These are phyloP conservation scores for Melieria omissa DNA, from an alignment of 2,888 invertebrate genomes.

Conservation along the genomic window DNA sequence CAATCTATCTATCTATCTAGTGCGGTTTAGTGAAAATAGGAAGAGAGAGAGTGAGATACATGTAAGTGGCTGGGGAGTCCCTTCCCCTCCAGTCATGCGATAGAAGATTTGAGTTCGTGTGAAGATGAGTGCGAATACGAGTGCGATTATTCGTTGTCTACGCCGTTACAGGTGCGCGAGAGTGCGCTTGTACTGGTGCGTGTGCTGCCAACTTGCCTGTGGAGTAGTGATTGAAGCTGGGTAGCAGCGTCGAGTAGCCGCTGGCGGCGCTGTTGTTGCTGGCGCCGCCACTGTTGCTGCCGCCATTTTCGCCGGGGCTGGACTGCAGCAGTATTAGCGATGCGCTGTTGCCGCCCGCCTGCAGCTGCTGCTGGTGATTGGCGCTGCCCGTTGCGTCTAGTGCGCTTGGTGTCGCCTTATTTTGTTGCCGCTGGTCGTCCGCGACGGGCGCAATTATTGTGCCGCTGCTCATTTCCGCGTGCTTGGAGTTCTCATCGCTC, in stretches of 20 bases:
- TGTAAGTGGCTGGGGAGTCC: too few species aligned
- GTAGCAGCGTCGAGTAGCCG: conserved; percentile 74
- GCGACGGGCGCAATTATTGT: too few species aligned
- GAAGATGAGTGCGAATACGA: too few species aligned
- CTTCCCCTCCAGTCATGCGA: too few species aligned
- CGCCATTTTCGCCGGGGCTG: conserved; percentile 50
- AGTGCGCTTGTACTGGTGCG: too few species aligned
- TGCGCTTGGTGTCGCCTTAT: conserved; percentile 34
- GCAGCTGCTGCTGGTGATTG: conserved; percentile 24
- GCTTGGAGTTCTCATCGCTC: conserved; percentile 7
- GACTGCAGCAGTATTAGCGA: conserved; percentile 71
- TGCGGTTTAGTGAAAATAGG: too few species aligned
- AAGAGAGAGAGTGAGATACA: too few species aligned
- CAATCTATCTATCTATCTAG: too few species aligned
- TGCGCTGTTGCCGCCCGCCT: conserved; percentile 42
- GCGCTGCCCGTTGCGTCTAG: conserved; percentile 51
- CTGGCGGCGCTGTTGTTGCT: conserved; percentile 74
- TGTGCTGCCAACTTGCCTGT: conserved; percentile 69
- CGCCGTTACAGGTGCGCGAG: too few species aligned
- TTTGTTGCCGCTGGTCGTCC: conserved; percentile 32
- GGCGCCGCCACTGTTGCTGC: conserved; percentile 58
- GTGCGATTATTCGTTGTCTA: too few species aligned
- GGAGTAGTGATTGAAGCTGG: conserved; percentile 77
- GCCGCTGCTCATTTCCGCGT: conserved; percentile 38
- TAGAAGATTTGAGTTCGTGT: too few species aligned